Percentiles rank a stretch among this genome's conserved stretches.
Evolutionary conservation across 2,888 invertebrate genomes (phyloP).

Genomic region (Flabesymbios commensalis): DNA sequence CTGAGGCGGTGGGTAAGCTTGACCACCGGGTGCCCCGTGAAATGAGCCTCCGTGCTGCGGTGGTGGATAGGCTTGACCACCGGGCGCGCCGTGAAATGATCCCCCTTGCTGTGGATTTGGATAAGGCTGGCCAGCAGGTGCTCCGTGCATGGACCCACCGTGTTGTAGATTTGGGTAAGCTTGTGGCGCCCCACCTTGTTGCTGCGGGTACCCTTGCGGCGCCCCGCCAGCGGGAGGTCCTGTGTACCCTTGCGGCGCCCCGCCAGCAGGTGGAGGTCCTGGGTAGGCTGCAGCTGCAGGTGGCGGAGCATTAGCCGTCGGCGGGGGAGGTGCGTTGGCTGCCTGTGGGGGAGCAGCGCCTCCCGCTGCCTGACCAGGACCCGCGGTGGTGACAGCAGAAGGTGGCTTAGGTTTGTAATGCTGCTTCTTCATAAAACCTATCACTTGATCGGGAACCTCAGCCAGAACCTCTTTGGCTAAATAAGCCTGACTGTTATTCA

Average conservation of each 20-base stretch:
- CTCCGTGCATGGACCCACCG: too few relatives aligned
- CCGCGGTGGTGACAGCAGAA: neutral
- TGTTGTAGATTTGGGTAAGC: too few relatives aligned
- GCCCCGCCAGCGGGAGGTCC: too few relatives aligned
- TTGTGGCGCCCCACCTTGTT: too few relatives aligned
- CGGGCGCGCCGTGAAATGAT: neutral
- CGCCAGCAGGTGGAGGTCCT: neutral
- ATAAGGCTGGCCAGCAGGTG: too few relatives aligned
- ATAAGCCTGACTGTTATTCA: constrained; percentile 40
- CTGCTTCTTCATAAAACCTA: constrained; percentile 63
- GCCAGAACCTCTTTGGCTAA: constrained; percentile 66
- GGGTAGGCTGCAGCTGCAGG: neutral
- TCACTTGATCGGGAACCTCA: constrained; percentile 62
- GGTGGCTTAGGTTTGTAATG: constrained; percentile 43
- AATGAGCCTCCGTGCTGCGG: too few relatives aligned
- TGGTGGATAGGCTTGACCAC: neutral
- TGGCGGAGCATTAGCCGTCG: neutral
- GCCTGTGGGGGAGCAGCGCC: neutral
- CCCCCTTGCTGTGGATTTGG: too few relatives aligned
- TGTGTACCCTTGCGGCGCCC: too few relatives aligned
- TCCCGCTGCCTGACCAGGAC: neutral
- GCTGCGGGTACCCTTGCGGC: too few relatives aligned
- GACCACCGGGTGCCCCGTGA: too few relatives aligned
- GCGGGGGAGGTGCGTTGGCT: neutral
- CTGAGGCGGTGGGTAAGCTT: too few relatives aligned